phyloP scores from a whole-genome alignment of 64 coral and sea anemone genomes.

The Cladopsammia gracilis region DNA sequence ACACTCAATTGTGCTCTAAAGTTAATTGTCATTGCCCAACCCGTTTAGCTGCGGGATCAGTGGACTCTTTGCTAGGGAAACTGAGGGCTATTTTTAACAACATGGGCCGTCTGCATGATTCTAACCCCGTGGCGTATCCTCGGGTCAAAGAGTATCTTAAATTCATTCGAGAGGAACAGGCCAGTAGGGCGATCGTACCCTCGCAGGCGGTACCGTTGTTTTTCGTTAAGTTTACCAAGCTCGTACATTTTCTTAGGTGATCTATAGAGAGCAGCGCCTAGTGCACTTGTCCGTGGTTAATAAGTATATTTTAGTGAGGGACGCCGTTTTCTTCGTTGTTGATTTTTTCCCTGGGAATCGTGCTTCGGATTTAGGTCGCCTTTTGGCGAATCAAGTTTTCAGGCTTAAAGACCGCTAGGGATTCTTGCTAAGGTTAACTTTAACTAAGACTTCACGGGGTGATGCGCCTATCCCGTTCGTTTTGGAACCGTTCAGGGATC shows the following conservation, averaged over 20 bases:
- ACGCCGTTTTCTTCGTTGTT: conserved; percentile 39
- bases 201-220: conserved; percentile 46
- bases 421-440: conserved; percentile 38
- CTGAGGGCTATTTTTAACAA: conserved; percentile 53
- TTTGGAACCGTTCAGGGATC: conserved; percentile 21
- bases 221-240: conserved; percentile 34
- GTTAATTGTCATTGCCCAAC: conserved; percentile 11
- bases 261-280: background rate
- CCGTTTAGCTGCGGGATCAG: background rate
- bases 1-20: background rate
- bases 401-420: conserved; percentile 54
- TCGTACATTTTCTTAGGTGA: conserved; percentile 2
- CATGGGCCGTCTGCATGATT: conserved; percentile 10
- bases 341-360: conserved; percentile 75
- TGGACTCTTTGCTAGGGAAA: conserved; percentile 11
- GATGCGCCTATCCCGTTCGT: conserved; percentile 7
- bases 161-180: conserved; percentile 46
- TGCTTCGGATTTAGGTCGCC: conserved; percentile 57
- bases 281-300: background rate
- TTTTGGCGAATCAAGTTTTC: conserved; percentile 36
- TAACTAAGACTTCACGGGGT: conserved; percentile 41
- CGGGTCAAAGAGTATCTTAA: conserved; percentile 50
- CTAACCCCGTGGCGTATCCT: conserved; percentile 27
- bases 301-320: conserved; percentile 70
- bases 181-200: background rate